These are phyloP conservation scores for Melitaea cinxia DNA, from an alignment of 1,140 invertebrate species.

Conservation along the genomic window DNA sequence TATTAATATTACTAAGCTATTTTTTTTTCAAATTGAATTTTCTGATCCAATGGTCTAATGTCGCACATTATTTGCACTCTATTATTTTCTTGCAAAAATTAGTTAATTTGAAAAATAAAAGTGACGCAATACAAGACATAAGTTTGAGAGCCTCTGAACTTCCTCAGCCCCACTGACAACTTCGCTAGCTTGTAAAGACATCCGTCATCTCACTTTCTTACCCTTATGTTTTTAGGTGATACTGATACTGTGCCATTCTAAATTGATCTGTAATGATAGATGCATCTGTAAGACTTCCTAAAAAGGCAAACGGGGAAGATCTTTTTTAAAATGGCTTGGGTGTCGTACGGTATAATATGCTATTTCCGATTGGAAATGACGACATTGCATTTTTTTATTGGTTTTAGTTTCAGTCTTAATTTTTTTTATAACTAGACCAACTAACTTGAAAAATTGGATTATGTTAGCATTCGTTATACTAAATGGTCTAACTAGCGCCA, in stretches of 20 bases:
- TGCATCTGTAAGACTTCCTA: constrained; percentile 21
- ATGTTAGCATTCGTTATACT: neutral
- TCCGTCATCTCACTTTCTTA: constrained; percentile 70
- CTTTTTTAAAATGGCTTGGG: constrained; percentile 40
- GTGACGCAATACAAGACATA: constrained; percentile 3
- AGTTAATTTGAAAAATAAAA: too few relatives aligned
- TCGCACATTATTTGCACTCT: too few relatives aligned
- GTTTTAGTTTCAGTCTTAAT: constrained; percentile 2
- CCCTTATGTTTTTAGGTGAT: constrained; percentile 57
- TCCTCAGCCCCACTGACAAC: constrained; percentile 57
- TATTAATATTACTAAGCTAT: too few relatives aligned
- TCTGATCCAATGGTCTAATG: too few relatives aligned
- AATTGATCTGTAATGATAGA: constrained; percentile 32
- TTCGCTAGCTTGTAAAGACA: constrained; percentile 73
- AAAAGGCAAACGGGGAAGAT: constrained; percentile 32
- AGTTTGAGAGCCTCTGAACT: constrained; percentile 48
- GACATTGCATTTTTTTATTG: constrained; percentile 8
- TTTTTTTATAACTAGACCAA: neutral
- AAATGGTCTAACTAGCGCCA: too few relatives aligned
- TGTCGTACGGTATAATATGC: constrained; percentile 58
- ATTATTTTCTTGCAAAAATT: too few relatives aligned
- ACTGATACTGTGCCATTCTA: constrained; percentile 49
- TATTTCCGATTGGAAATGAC: constrained; percentile 65
- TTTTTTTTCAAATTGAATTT: too few relatives aligned
- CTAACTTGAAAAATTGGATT: neutral